These are phyloP conservation scores for Aphelinus certus DNA, from an alignment of 1,140 invertebrate species.

Conservation along the genomic window DNA sequence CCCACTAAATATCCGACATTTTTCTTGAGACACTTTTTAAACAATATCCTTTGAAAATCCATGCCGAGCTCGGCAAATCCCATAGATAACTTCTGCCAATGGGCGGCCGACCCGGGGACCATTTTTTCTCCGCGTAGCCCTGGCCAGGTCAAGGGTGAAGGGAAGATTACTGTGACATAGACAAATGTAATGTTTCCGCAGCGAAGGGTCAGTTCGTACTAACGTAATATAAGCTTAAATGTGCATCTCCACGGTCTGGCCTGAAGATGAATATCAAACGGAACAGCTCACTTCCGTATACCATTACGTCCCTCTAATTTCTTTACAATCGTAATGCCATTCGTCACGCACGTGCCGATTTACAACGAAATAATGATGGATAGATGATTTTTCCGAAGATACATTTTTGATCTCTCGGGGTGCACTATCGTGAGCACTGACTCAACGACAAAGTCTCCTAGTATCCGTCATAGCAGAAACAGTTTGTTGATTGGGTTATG, in stretches of 20 bases:
- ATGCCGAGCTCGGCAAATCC: no score
- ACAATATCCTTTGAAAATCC: no score
- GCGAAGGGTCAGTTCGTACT: conserved; percentile 44
- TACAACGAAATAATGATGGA: conserved; percentile 51
- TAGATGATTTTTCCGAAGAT: background rate
- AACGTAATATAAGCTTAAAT: conserved; percentile 26
- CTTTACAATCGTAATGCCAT: conserved; percentile 65
- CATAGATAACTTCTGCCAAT: no score
- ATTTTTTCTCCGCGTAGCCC: no score
- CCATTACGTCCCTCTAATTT: conserved; percentile 66
- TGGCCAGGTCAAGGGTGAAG: background rate
- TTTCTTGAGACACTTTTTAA: no score
- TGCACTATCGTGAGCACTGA: no score
- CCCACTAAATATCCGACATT: no score
- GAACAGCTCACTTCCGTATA: conserved; percentile 63
- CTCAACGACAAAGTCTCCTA: no score
- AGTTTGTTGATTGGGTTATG: no score
- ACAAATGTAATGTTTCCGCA: conserved; percentile 48
- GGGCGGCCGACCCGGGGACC: no score
- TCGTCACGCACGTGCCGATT: conserved; percentile 59
- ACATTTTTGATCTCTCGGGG: no score
- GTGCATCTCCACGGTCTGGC: conserved; percentile 22
- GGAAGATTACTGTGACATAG: conserved; percentile 32
- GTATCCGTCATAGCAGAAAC: no score
- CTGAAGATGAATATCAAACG: conserved; percentile 63